These are phyloP conservation scores for Cydia fagiglandana DNA, from an alignment of 1,140 invertebrate genomes.

Conservation along the genomic window DNA sequence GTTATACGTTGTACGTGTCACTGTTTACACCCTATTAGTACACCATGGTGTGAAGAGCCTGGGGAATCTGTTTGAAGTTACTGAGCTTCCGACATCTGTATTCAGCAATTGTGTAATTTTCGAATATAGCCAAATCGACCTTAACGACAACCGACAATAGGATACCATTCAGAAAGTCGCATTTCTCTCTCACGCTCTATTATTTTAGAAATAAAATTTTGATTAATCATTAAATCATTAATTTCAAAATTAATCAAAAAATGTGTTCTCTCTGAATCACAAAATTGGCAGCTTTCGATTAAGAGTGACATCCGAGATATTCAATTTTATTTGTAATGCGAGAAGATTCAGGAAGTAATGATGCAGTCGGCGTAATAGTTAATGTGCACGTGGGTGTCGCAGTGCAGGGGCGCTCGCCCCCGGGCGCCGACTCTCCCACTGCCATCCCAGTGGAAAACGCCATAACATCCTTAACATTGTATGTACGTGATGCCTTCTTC, in stretches of 20 bases:
- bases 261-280: neutral
- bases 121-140: too few relatives aligned
- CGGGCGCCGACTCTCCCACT: slow-evolving; percentile 35
- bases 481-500: neutral
- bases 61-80: slow-evolving; percentile 12
- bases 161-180: too few relatives aligned
- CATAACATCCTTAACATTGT: neutral
- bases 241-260: neutral
- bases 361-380: slow-evolving; percentile 27
- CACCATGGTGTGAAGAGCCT: neutral
- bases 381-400: slow-evolving; percentile 52
- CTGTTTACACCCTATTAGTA: slow-evolving; percentile 27
- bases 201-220: too few relatives aligned
- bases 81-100: neutral
- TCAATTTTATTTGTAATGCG: neutral
- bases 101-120: neutral
- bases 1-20: slow-evolving; percentile 52
- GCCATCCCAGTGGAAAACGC: neutral
- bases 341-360: slow-evolving; percentile 15
- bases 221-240: too few relatives aligned
- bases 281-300: neutral
- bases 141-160: too few relatives aligned
- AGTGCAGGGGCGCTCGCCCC: slow-evolving; percentile 58
- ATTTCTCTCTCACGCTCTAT: too few relatives aligned
- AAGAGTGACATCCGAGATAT: neutral